These are phyloP conservation scores for Corella eumyota DNA, from an alignment of 23 tunicate species.

Conservation along the genomic window DNA sequence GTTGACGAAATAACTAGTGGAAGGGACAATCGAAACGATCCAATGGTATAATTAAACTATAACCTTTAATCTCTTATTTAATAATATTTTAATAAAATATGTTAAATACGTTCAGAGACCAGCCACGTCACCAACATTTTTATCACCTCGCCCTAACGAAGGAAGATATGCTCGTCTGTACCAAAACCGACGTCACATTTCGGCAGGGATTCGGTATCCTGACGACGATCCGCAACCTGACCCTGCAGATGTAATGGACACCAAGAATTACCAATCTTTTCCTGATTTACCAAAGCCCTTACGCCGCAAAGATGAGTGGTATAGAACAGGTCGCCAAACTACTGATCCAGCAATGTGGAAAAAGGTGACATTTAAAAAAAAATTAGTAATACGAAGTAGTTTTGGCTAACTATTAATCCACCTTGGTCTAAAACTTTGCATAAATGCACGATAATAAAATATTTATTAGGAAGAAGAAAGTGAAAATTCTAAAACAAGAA, in stretches of 20 bases:
- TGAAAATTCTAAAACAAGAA: too few relatives aligned
- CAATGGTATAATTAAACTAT: constrained; percentile 14
- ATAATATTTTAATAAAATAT: background rate
- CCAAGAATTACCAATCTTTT: constrained; percentile 32
- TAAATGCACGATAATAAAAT: too few relatives aligned
- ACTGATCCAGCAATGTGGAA: constrained; percentile 17
- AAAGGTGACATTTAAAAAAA: background rate
- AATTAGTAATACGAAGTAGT: background rate
- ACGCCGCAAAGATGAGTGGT: constrained; percentile 51
- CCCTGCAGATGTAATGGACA: constrained; percentile 72
- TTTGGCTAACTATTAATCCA: too few relatives aligned
- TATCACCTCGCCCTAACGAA: constrained; percentile 67
- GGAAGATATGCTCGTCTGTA: constrained; percentile 80
- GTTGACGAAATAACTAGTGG: constrained; percentile 39
- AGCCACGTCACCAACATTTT: constrained; percentile 33
- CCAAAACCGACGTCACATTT: constrained; percentile 36
- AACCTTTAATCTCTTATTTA: background rate
- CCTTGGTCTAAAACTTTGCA: too few relatives aligned
- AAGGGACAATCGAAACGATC: constrained; percentile 37
- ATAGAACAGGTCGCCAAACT: constrained; percentile 27
- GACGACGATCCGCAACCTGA: constrained; percentile 54
- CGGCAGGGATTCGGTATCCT: constrained; percentile 59
- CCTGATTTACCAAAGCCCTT: constrained; percentile 19
- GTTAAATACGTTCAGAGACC: constrained; percentile 26
- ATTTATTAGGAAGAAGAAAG: too few relatives aligned